phyloP scores from a whole-genome alignment of 2,113 vertebrate species.

The Perognathus longimembris region DNA sequence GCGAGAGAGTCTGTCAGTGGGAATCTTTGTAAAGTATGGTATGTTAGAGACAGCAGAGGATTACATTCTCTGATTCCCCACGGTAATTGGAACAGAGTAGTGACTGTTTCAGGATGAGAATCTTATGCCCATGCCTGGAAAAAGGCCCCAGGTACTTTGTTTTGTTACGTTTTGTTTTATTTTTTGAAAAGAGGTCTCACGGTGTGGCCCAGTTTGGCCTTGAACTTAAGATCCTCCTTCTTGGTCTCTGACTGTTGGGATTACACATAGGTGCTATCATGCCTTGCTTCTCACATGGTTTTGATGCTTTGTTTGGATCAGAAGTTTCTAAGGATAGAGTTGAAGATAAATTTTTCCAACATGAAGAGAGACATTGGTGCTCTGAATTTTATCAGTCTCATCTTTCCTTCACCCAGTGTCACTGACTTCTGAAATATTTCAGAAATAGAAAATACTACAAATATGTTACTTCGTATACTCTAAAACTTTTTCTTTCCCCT shows the following conservation, averaged over 20 bases:
- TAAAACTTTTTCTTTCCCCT: too few species aligned
- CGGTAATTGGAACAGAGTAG: background rate
- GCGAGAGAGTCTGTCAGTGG: background rate
- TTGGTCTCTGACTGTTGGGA: background rate
- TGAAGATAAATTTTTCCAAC: background rate
- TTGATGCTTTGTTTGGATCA: background rate
- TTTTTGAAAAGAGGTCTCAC: background rate
- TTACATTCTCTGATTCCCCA: background rate
- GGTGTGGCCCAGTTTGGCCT: background rate
- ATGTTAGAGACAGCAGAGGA: background rate
- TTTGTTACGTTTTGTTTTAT: background rate
- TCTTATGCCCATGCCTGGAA: too few species aligned
- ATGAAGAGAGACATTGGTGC: too few species aligned
- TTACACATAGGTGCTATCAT: background rate
- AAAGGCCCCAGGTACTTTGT: background rate
- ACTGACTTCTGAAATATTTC: background rate
- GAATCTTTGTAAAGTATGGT: too few species aligned
- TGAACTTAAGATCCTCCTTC: background rate
- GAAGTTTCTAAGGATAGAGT: background rate
- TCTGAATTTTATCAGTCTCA: background rate
- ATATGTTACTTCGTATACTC: background rate
- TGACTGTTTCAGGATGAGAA: rapidly evolving
- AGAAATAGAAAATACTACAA: background rate
- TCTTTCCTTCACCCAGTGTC: background rate
- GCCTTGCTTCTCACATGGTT: background rate